Conservation (phyloP, 2,113 vertebrate species). For the Psettodes erumei region DNA sequence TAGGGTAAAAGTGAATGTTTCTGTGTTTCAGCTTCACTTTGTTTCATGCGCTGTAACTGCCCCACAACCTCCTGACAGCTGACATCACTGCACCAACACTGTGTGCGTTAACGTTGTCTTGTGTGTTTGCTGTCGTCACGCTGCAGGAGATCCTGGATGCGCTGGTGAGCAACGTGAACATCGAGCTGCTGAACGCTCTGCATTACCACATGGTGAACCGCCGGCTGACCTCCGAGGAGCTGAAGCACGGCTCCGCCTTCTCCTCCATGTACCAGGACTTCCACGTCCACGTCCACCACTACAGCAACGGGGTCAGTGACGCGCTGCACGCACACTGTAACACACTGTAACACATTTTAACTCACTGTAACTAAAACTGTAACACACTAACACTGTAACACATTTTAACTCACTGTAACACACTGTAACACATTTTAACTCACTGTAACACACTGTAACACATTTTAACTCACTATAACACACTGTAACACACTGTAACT, state of each 20-base stretch:
- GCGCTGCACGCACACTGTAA: neutral
- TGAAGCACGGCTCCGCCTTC: slow-evolving; percentile 88
- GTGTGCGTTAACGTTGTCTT: too few species aligned
- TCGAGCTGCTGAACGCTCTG: slow-evolving; percentile 96
- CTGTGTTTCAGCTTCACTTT: too few species aligned
- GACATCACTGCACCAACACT: too few species aligned
- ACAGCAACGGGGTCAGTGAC: slow-evolving; percentile 90
- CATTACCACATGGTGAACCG: slow-evolving; percentile 97
- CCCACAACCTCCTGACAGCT: neutral
- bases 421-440: neutral
- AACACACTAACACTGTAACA: neutral
- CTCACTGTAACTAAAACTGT: neutral
- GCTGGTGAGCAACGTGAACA: slow-evolving; percentile 97
- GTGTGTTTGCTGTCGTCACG: neutral
- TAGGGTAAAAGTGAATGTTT: too few species aligned
- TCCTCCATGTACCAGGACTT: slow-evolving; percentile 97
- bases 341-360: neutral
- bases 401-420: too few species aligned
- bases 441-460: neutral
- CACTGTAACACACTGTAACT: neutral
- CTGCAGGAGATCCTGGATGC: slow-evolving; percentile 95
- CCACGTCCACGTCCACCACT: slow-evolving; percentile 94
- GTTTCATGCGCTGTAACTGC: too few species aligned
- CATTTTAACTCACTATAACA: too few species aligned
- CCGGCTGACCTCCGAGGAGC: slow-evolving; percentile 92